A percentile compares a stretch with the other conserved stretches of the same genome.
Conservation (phyloP, 2,888 invertebrate species). For the Emmelina monodactyla region DNA sequence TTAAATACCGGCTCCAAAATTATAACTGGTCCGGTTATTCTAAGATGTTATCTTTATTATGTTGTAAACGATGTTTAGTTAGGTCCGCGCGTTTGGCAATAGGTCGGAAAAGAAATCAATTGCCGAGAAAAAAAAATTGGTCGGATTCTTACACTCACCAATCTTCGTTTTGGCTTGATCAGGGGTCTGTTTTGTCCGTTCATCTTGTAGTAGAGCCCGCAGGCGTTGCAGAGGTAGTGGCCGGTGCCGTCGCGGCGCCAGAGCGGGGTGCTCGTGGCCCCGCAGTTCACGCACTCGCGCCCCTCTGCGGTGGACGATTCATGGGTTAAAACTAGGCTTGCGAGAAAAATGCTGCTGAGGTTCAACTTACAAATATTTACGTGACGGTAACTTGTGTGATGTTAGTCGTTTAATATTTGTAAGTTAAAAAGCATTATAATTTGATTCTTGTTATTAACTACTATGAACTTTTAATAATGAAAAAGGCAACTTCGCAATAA, state of each 20-base stretch:
- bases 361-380: too few relatives aligned
- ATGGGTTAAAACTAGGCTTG: too few relatives aligned
- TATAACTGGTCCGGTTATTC: too few relatives aligned
- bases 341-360: too few relatives aligned
- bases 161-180: slow-evolving; percentile 99
- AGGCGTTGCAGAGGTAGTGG: slow-evolving; percentile 98
- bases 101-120: too few relatives aligned
- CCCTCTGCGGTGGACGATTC: slow-evolving; percentile 88
- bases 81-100: too few relatives aligned
- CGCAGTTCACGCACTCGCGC: slow-evolving; percentile 99
- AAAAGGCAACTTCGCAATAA: too few relatives aligned
- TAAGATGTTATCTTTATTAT: too few relatives aligned
- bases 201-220: slow-evolving; percentile 99
- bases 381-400: too few relatives aligned
- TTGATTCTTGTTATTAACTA: not conserved
- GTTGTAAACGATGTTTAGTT: too few relatives aligned
- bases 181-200: slow-evolving; percentile 98
- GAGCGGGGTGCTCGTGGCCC: slow-evolving; percentile 96
- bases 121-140: slow-evolving; percentile 58
- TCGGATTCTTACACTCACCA: slow-evolving; percentile 87
- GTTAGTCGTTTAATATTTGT: not conserved
- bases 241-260: slow-evolving; percentile 98
- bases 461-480: too few relatives aligned
- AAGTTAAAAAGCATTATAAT: not conserved
- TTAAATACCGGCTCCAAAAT: too few relatives aligned